Evolutionary conservation across 1,140 invertebrate species (phyloP).

Genomic region (Megalopta genalis): DNA sequence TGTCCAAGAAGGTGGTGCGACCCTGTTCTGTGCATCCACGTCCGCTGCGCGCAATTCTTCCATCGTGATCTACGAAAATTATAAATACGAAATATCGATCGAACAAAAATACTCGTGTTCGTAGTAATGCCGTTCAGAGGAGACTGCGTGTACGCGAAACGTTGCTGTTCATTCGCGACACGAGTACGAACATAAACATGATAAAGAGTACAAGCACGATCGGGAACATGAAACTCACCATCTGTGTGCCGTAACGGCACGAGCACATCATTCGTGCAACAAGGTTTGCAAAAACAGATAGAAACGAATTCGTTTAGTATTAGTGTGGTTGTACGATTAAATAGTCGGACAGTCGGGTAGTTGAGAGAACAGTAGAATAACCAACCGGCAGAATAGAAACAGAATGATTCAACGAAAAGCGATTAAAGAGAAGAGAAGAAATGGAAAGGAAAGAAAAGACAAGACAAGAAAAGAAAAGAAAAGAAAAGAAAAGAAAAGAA

Average conservation of each 20-base stretch:
- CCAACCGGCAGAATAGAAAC: too few relatives aligned
- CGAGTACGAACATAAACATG: background rate
- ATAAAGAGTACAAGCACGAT: background rate
- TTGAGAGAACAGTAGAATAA: too few relatives aligned
- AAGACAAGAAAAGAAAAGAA: too few relatives aligned
- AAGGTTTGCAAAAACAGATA: conserved; percentile 73
- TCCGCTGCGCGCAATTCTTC: conserved; percentile 83
- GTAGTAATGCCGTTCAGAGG: background rate
- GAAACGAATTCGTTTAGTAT: conserved; percentile 24
- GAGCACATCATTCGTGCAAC: conserved; percentile 73
- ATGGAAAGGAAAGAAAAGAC: too few relatives aligned
- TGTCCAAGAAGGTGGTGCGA: conserved; percentile 36
- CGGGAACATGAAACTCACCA: conserved; percentile 72
- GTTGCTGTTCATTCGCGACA: too few relatives aligned
- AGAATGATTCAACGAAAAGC: too few relatives aligned
- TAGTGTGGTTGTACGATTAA: conserved; percentile 1
- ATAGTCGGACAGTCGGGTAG: too few relatives aligned
- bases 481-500: too few relatives aligned
- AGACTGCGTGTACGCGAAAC: background rate
- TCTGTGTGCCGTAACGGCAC: conserved; percentile 72
- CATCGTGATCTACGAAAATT: conserved; percentile 83
- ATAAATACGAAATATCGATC: background rate
- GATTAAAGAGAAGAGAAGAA: too few relatives aligned
- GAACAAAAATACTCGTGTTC: background rate
- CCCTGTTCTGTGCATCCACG: background rate